Evolutionary conservation across 2,113 vertebrate species (phyloP).

Genomic region (Zapus hudsonius): DNA sequence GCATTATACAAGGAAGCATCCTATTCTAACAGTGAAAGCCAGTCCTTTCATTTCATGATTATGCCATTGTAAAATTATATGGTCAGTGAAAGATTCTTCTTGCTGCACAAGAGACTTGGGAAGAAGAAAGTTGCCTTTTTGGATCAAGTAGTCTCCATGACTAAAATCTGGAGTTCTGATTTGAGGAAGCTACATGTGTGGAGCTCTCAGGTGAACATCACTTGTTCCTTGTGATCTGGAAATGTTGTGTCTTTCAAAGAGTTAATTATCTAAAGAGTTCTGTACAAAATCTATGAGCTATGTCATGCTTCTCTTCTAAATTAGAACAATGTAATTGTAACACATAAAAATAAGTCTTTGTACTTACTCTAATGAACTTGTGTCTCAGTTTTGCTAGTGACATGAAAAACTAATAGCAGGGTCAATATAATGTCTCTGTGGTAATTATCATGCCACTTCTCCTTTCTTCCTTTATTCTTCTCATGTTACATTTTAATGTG

Average conservation of each 20-base stretch:
- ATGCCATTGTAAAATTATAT: not conserved
- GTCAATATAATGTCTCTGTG: conserved; percentile 55
- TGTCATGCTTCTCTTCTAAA: conserved; percentile 61
- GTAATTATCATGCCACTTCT: conserved; percentile 75
- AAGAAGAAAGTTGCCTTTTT: not conserved
- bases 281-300: conserved; percentile 10
- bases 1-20: not conserved
- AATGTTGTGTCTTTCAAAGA: conserved; percentile 10
- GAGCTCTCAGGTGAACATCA: conserved; percentile 38
- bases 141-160: not conserved
- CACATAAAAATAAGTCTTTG: conserved; percentile 64
- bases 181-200: not conserved
- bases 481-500: conserved; percentile 76
- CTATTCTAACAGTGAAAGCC: not conserved
- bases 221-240: conserved; percentile 49
- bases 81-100: not conserved
- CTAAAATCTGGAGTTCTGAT: not conserved
- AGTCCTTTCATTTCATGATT: not conserved
- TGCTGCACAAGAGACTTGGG: not conserved
- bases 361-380: conserved; percentile 72
- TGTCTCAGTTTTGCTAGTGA: conserved; percentile 58
- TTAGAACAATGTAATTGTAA: conserved; percentile 66
- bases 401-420: conserved; percentile 57
- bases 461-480: conserved; percentile 67
- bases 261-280: conserved; percentile 61